These are phyloP conservation scores for Promerops cafer DNA, from an alignment of 2,113 vertebrate genomes.

Conservation along the genomic window DNA sequence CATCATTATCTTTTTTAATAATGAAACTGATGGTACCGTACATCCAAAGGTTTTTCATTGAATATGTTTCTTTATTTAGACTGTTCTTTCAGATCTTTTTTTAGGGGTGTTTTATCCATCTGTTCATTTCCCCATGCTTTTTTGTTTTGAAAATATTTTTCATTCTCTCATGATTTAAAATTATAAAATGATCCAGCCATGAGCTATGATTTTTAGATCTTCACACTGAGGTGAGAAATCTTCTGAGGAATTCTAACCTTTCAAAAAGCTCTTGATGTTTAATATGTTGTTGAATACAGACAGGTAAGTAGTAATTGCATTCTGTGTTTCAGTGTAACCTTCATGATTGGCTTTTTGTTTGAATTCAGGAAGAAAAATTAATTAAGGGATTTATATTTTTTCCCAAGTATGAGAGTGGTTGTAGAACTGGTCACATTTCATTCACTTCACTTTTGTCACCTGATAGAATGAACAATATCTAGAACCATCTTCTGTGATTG, in stretches of 20 bases:
- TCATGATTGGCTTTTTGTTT: background rate
- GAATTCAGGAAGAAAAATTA: background rate
- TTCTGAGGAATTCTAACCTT: background rate
- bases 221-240: background rate
- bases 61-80: background rate
- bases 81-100: background rate
- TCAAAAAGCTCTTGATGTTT: background rate
- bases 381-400: background rate
- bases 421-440: background rate
- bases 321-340: background rate
- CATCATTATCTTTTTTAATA: background rate
- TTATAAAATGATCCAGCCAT: background rate
- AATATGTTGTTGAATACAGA: background rate
- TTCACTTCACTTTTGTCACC: background rate
- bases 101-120: background rate
- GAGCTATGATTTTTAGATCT: background rate
- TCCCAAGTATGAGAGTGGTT: background rate
- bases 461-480: background rate
- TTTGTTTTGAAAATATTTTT: background rate
- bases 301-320: background rate
- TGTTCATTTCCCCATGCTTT: background rate
- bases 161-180: background rate
- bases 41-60: background rate
- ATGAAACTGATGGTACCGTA: accelerated
- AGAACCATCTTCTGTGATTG: background rate